Evolutionary conservation across 2,797 vertebrate genomes (phyloP).

Genomic region (Enteromius argenteus): DNA sequence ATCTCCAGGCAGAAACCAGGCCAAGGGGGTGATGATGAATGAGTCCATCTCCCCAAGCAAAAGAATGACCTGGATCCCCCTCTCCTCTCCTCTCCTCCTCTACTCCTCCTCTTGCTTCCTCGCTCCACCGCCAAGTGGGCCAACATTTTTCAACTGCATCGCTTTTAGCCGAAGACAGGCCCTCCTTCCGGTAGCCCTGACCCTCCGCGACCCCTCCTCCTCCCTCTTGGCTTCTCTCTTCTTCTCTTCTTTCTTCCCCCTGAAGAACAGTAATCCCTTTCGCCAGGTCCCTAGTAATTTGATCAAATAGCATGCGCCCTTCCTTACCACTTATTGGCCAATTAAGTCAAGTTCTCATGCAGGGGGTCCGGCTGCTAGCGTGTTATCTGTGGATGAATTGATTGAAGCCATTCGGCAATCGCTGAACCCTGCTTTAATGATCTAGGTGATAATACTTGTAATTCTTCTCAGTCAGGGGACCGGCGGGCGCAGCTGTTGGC

Average conservation of each 20-base stretch:
- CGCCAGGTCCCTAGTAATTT: conserved; percentile 89
- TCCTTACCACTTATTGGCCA: conserved; percentile 99
- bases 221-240: conserved; percentile 25
- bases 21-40: conserved; percentile 92
- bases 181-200: conserved; percentile 86
- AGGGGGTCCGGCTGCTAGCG: conserved; percentile 98
- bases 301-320: conserved; percentile 95
- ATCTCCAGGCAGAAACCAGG: conserved; percentile 95
- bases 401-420: conserved; percentile 97
- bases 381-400: conserved; percentile 98
- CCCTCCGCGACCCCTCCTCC: conserved; percentile 75
- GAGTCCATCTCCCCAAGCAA: conserved; percentile 88
- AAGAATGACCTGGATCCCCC: conserved; percentile 93
- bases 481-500: conserved; percentile 95
- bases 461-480: conserved; percentile 99
- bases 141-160: conserved; percentile 93
- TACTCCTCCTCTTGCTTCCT: conserved; percentile 51
- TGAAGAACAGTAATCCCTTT: conserved; percentile 87
- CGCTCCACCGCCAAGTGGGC: conserved; percentile 81
- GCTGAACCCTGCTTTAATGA: conserved; percentile 98
- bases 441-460: conserved; percentile 99
- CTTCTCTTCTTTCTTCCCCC: conserved; percentile 45
- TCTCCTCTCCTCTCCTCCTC: conserved; percentile 59
- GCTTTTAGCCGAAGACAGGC: conserved; percentile 89
- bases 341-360: conserved; percentile 99